Base-by-base conservation (phyloP, 2,888 invertebrate genomes). In the Drosophila anceps region DNA sequence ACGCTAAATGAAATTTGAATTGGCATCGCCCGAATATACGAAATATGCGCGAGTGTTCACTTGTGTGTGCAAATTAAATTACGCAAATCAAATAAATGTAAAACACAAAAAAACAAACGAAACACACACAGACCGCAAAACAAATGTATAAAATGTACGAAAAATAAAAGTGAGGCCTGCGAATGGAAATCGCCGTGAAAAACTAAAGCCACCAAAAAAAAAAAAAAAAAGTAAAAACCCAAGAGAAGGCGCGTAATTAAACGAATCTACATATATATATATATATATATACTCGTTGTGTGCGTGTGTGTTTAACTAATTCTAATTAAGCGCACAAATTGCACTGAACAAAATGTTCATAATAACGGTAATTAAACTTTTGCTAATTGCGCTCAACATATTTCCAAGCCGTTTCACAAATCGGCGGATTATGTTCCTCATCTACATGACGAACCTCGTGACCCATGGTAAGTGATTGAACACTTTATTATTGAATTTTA, bases 381-480 rank as follows among this genome's bases (percentile, higher is more conserved):
- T 93, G 79, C 87, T 93, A 73, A 93, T 93, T 85, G 91, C 92
- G 70, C 84, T 93, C 69, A 93, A 93, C 80, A 91, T 93, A 84
- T 92, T 93, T 80, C 93, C 93, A 69, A 93, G 92, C 85, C 92
- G 93, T 46, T 93, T 93, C 75, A 93, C 93, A 75, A 93, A 92
- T 86, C 93, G 93, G 73, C 93, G 93, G 82, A 88, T 93, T 76
- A 90, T 93, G 90, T 93, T 93, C 77, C 77, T 93, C 76, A 92
- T 93, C 74, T 93, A 93, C 74, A 82, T 93, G 83, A 92, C 93
- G 46, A 93, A 93, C 76, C 73, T 93, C 55, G 93, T 93, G 58
- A 93, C 93, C 69, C 93, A 93, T 73, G 93, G 93, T 93, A 82
- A 93, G 93, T 91, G 15, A 13, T 18, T 18, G 4, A 33, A 12